These are phyloP conservation scores for Mnemiopsis leidyi DNA, from an alignment of 37 sponge, comb jelly and placozoan species.

Conservation along the genomic window DNA sequence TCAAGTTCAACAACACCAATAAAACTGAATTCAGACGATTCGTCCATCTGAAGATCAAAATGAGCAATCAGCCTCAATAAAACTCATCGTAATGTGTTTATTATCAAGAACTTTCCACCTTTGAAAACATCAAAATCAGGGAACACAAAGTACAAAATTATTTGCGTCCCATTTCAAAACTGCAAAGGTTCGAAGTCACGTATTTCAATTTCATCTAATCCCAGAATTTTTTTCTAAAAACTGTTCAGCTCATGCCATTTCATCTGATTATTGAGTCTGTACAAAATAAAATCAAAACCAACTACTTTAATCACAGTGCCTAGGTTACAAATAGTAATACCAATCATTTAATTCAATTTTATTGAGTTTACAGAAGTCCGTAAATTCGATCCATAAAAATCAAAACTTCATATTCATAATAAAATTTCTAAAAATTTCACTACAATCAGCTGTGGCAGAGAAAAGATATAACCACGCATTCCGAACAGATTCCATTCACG, in stretches of 20 bases:
- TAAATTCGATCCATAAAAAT: background rate
- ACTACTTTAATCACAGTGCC: background rate
- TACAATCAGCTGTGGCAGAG: background rate
- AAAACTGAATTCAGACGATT: background rate
- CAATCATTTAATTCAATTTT: background rate
- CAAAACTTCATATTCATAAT: background rate
- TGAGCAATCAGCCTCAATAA: background rate
- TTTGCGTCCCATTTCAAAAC: too few relatives aligned
- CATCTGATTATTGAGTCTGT: background rate
- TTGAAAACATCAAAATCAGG: too few relatives aligned
- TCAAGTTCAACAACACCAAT: background rate
- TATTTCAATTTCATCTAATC: background rate
- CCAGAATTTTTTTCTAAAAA: background rate
- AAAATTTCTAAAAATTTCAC: background rate
- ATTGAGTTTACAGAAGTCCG: background rate
- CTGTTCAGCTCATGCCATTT: background rate
- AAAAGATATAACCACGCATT: background rate
- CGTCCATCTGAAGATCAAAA: background rate
- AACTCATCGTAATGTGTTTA: background rate
- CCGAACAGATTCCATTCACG: background rate
- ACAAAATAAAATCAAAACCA: background rate
- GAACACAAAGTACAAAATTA: too few relatives aligned
- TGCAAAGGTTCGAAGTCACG: background rate
- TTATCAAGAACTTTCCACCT: too few relatives aligned
- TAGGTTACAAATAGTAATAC: background rate